Evolutionary conservation across 2,113 vertebrate species (phyloP).

Genomic region (Chunga burmeisteri): DNA sequence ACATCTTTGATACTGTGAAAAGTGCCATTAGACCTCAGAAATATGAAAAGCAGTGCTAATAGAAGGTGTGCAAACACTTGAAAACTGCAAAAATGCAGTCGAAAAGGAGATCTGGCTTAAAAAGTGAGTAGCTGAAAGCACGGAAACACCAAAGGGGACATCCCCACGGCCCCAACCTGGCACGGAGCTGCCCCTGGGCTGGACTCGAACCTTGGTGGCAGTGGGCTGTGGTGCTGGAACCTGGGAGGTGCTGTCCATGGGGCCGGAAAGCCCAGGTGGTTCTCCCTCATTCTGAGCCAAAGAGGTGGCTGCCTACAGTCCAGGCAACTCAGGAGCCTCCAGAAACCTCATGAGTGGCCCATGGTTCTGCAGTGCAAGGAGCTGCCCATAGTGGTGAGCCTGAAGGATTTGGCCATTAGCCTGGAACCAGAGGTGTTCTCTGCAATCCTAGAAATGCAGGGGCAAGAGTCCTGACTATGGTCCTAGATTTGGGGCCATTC

Average conservation of each 20-base stretch:
- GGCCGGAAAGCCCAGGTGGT: not conserved
- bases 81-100: not conserved
- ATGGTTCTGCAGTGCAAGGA: not conserved
- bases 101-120: not conserved
- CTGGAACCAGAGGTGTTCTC: not conserved
- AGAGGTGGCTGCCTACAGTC: not conserved
- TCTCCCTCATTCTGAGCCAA: not conserved
- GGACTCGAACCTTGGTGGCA: rapidly evolving
- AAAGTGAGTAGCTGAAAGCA: not conserved
- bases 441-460: not conserved
- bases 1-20: not conserved
- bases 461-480: not conserved
- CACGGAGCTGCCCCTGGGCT: rapidly evolving
- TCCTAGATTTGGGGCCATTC: not conserved
- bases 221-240: not conserved
- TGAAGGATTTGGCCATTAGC: not conserved
- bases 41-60: not conserved
- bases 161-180: not conserved
- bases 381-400: not conserved
- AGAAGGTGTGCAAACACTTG: not conserved
- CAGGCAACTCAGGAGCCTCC: not conserved
- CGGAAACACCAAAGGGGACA: rapidly evolving
- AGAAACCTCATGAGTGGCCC: not conserved
- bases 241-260: not conserved
- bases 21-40: not conserved